Evolutionary conservation across 2,797 vertebrate species (phyloP).

Genomic region (Echiichthys vipera): DNA sequence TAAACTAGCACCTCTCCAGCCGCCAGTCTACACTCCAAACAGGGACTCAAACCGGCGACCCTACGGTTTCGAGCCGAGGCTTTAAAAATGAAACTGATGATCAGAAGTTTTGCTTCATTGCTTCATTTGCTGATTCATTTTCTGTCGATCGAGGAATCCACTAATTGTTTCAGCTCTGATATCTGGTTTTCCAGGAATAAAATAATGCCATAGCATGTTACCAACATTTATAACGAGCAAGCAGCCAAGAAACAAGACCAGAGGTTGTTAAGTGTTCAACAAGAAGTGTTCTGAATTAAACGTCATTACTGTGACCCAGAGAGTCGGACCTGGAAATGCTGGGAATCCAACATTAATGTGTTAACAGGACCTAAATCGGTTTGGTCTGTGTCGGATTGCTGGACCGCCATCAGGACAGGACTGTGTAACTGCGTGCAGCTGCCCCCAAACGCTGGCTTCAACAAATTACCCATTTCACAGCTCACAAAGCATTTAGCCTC

Average conservation of each 20-base stretch:
- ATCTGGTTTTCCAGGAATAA: background rate
- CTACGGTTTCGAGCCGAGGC: too few relatives aligned
- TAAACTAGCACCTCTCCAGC: too few relatives aligned
- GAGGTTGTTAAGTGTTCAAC: slow-evolving; percentile 29
- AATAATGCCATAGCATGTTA: background rate
- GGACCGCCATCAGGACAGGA: slow-evolving; percentile 64
- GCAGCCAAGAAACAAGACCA: background rate
- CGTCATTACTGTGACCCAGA: slow-evolving; percentile 1
- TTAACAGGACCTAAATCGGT: slow-evolving; percentile 62
- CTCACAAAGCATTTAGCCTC: slow-evolving; percentile 74
- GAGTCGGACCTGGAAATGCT: slow-evolving; percentile 41
- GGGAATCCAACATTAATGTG: slow-evolving; percentile 59
- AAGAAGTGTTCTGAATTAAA: slow-evolving; percentile 10
- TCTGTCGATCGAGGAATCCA: background rate
- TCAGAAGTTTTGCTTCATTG: too few relatives aligned
- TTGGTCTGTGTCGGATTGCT: slow-evolving; percentile 74
- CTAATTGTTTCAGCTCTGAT: background rate
- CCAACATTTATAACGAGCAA: background rate
- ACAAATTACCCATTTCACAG: slow-evolving; percentile 81
- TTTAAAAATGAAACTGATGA: too few relatives aligned
- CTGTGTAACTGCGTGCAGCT: slow-evolving; percentile 71
- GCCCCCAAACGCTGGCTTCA: slow-evolving; percentile 64
- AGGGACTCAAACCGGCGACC: too few relatives aligned
- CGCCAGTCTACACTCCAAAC: too few relatives aligned
- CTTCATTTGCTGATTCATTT: background rate